phyloP scores from a whole-genome alignment of 37 sponge, comb jelly and placozoan genomes.

The Chondrosia reniformis region DNA sequence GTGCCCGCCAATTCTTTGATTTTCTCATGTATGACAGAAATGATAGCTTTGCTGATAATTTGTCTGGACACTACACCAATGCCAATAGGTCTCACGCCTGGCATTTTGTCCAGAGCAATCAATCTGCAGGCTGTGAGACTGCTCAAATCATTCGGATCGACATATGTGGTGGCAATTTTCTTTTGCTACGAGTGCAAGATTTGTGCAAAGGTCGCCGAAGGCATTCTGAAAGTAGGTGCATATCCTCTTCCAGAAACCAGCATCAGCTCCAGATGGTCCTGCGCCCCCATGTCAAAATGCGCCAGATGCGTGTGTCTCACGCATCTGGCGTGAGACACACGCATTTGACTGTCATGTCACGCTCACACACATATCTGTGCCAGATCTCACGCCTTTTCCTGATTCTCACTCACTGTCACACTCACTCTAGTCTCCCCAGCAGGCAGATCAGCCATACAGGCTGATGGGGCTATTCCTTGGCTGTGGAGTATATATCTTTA shows the following conservation, averaged over 20 bases:
- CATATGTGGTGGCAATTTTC: constrained; percentile 8
- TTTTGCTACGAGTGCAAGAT: neutral
- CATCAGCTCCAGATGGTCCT: constrained; percentile 15
- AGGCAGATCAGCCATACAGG: no score
- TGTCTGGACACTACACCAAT: neutral
- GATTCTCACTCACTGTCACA: no score
- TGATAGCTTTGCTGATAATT: constrained; percentile 19
- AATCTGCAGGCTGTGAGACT: constrained; percentile 14
- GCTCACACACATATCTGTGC: no score
- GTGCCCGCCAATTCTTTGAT: constrained; percentile 8
- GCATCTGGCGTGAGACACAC: no score
- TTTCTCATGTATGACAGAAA: neutral
- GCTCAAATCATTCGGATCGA: neutral
- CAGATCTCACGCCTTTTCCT: no score
- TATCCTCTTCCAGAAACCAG: constrained; percentile 7
- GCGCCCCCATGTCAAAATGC: neutral
- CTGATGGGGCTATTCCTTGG: no score
- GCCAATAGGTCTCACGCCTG: constrained; percentile 20
- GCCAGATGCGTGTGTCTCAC: no score
- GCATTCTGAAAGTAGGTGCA: neutral
- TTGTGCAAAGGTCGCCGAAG: constrained; percentile 10
- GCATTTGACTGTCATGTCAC: no score
- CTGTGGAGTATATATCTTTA: no score
- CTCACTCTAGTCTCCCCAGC: no score
- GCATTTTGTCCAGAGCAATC: constrained; percentile 7